These are phyloP conservation scores for Alexandromys fortis DNA, from an alignment of 2,113 vertebrate genomes.

Conservation along the genomic window DNA sequence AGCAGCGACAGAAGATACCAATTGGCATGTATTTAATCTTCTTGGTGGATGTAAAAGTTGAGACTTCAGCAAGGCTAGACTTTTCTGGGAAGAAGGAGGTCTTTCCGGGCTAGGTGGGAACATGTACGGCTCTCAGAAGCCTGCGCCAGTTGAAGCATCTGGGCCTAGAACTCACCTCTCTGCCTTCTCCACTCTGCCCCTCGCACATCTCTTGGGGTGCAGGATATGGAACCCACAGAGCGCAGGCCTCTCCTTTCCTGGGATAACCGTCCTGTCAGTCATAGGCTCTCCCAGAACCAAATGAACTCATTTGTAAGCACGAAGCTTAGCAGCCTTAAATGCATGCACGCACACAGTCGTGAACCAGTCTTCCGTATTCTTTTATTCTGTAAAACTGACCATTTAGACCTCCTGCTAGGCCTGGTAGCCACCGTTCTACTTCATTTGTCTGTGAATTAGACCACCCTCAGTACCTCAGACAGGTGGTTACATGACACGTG, in stretches of 20 bases:
- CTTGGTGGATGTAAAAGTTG: neutral
- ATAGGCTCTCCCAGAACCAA: neutral
- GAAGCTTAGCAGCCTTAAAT: neutral
- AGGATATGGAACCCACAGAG: neutral
- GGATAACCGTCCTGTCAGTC: neutral
- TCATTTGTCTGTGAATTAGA: neutral
- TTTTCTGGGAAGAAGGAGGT: neutral
- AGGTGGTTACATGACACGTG: neutral
- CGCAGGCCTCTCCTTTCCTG: neutral
- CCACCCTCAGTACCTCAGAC: neutral
- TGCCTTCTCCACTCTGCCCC: neutral
- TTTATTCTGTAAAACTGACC: neutral
- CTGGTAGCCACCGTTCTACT: neutral
- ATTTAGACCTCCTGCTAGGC: too few species aligned
- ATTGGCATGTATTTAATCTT: neutral
- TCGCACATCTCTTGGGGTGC: neutral
- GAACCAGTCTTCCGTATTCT: neutral
- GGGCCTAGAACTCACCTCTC: neutral
- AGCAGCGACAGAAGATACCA: neutral
- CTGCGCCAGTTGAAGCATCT: neutral
- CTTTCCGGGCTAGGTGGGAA: neutral
- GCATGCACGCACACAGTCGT: neutral
- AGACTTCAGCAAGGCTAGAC: neutral
- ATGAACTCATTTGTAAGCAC: neutral
- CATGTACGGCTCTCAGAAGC: rapidly evolving